Evolutionary conservation across 2,888 invertebrate species (phyloP), one percentile per base, ranked within the genome.

Genomic region (Cancer borealis): DNA sequence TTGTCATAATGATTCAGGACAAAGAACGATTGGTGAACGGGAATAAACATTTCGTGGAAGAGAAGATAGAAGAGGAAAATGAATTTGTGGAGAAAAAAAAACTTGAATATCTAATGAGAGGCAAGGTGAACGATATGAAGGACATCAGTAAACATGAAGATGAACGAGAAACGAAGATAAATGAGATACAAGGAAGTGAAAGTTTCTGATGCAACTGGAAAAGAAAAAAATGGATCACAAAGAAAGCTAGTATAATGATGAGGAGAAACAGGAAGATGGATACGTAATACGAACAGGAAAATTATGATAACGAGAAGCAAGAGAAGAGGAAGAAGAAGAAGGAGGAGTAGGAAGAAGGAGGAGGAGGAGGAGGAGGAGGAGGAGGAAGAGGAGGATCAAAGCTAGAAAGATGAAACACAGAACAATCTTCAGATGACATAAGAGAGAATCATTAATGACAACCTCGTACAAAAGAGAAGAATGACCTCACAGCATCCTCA

Each of bases 331-430:
- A 79, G 12, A 30, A 12, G 12, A 26, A 30, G 26, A 5, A 79
- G 12, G 79, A 79, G 12, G 21, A 79, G n/a, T 5, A 66, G n/a
- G 66, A 66, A 8, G 49, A 3, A 66, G 17, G 5, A 66, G 66
- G 21, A 66, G 73, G n/a, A 73, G 73, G n/a, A 66, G 66, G n/a
- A 66, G 66, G n/a, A 66, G 66, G n/a, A 66, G 66, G 66, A 66
- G n/a, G 66, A 66, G 66, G 66, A 66, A n/a, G 66, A 66, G 66
- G 66, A 73, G n/a, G 26, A 79, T 30, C 79, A 30, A 10, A 79
- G 79, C 30, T 79, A 8, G 79, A 66, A 66, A 66, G 66, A 66
- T 66, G 21, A 66, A 66, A 66, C n/a, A 66, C n/a, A 21, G n/a
- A 66, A n/a, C 66, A 4, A n/a, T 66, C 66, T 66, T 17, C 54